Evolutionary conservation across 2,113 vertebrate species (phyloP).

Genomic region (Tyrannus savana): DNA sequence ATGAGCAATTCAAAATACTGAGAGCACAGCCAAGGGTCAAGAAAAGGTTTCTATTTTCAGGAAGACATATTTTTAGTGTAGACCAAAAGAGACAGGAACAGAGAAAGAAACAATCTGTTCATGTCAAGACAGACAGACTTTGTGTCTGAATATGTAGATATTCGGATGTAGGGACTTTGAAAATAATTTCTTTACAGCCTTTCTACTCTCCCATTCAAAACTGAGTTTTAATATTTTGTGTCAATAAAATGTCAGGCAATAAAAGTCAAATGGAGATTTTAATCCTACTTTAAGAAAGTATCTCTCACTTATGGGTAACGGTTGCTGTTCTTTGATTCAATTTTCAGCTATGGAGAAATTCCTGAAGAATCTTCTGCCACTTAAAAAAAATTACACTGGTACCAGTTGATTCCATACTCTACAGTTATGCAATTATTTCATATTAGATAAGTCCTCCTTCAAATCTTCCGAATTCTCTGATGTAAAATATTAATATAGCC

Average conservation of each 20-base stretch:
- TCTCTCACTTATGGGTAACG: background rate
- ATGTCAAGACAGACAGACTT: conserved; percentile 10
- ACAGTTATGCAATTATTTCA: background rate
- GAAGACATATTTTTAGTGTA: background rate
- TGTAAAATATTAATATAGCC: background rate
- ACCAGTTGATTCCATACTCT: background rate
- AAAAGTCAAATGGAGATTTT: background rate
- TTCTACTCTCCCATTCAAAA: no score
- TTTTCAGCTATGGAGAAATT: background rate
- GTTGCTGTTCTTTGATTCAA: background rate
- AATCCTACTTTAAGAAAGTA: background rate
- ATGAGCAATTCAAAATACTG: background rate
- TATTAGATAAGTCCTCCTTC: background rate
- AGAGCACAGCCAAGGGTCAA: background rate
- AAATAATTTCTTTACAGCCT: no score
- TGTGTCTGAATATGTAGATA: background rate
- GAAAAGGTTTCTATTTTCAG: conserved; percentile 33
- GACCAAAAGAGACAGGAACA: background rate
- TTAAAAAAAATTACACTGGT: background rate
- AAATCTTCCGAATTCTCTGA: background rate
- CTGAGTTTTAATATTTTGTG: background rate
- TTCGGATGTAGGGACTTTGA: no score
- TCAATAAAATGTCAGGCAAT: background rate
- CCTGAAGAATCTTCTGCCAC: background rate
- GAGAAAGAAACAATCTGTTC: conserved; percentile 20